Percentiles rank a stretch among this genome's conserved stretches.
Conservation (phyloP, 2,888 invertebrate genomes). For the Autographa gamma region DNA sequence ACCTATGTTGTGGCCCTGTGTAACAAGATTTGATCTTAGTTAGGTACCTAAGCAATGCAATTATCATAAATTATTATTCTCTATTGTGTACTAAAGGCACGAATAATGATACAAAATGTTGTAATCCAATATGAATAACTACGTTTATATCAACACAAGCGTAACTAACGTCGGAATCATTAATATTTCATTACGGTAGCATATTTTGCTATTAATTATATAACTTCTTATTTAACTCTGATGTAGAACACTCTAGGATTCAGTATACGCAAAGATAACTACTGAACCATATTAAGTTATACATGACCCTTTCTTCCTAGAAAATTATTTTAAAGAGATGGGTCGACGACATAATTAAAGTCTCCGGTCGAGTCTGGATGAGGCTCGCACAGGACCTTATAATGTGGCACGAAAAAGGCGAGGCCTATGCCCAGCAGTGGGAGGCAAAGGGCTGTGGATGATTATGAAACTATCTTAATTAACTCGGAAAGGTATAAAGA, state of each 20-base stretch:
- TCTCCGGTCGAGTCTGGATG: no score
- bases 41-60: not conserved
- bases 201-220: not conserved
- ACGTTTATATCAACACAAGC: not conserved
- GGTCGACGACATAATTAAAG: no score
- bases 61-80: not conserved
- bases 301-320: no score
- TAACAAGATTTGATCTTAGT: not conserved
- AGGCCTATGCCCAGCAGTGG: no score
- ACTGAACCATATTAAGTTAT: no score
- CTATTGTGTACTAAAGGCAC: constrained; percentile 2
- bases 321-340: no score
- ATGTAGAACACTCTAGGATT: not conserved
- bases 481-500: no score
- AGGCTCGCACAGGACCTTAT: no score
- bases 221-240: not conserved
- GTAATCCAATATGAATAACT: not conserved
- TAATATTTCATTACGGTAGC: not conserved
- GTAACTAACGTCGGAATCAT: not conserved
- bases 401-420: no score
- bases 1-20: not conserved
- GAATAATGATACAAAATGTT: not conserved
- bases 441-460: no score
- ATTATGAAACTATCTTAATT: no score
- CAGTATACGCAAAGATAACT: no score